Evolutionary conservation across 2,888 invertebrate species (phyloP), one percentile per base, ranked within the genome.

Genomic region (Nephrotoma appendiculata): DNA sequence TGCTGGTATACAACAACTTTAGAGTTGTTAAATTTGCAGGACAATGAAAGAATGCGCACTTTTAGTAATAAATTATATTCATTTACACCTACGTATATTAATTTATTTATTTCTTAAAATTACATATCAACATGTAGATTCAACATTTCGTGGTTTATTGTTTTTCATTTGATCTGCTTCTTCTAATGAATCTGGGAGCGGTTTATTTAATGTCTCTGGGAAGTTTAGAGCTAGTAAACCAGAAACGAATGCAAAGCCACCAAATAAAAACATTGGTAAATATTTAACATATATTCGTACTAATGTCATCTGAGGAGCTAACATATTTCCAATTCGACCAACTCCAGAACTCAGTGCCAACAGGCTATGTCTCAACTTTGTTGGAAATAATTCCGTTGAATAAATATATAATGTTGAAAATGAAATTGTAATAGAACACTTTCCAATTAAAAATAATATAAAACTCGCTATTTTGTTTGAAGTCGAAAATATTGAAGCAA

Each of bases 371-470:
- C 95, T 93, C 86, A 94, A 91, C 87, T 92, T 92, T 85, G 95
- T 96, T 11, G 95, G 95, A 90, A 95, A 95, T 91, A 95, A 92
- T 91, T 96, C 95, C 83, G 95, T 93, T 71, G 95, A 94, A 90
- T 93, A 94, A 89, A 95, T 93, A 91, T 95, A 95, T 88, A 95
- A 90, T 15, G 94, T 93, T 89, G 94, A 94, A 90, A 95, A 95
- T 43, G 95, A 94, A 89, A 94, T 93, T 86, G 95, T 93, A 87
- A 95, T 94, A 84, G 94, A 92, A 89, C 94, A 92, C 91, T 95
- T 95, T 86, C 95, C 95, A 89, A 93, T 90, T 89, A 95, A 92
- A 91, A 93, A 95, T 15, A 91, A 87, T 0, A 89, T 88, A 41
- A 91, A 83, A 87, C 85, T 86, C 11, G 86, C 84, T 42, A 15